phyloP scores from a whole-genome alignment of 2,113 vertebrate species.

The Blennius ocellaris region DNA sequence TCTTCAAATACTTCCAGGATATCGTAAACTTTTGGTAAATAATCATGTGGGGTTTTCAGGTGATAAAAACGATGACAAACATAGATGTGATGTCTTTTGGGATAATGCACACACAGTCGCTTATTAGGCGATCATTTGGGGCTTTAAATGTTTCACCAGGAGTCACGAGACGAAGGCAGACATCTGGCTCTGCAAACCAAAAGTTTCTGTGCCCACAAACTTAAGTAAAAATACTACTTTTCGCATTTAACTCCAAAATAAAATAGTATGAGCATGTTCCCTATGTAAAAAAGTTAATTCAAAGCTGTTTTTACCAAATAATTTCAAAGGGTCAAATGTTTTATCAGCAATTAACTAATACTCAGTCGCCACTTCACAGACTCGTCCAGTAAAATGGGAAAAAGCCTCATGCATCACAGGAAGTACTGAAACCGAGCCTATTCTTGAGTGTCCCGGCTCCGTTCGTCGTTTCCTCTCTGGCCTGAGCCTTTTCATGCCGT shows the following conservation, averaged over 20 bases:
- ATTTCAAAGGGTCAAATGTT: slow-evolving; percentile 2
- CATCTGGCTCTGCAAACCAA: too few relatives aligned
- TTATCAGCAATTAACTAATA: background rate
- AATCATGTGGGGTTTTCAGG: background rate
- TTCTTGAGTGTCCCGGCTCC: background rate
- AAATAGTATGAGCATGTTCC: background rate
- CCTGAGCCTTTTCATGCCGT: slow-evolving; percentile 9
- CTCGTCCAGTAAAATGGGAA: background rate
- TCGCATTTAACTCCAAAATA: too few relatives aligned
- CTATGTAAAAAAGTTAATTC: background rate
- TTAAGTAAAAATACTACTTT: too few relatives aligned
- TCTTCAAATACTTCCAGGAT: background rate
- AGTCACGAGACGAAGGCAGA: too few relatives aligned
- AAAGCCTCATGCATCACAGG: background rate
- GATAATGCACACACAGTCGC: too few relatives aligned
- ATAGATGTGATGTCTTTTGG: too few relatives aligned
- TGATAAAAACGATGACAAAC: too few relatives aligned
- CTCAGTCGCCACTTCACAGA: background rate
- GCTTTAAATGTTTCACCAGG: too few relatives aligned
- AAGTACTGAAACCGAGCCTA: background rate
- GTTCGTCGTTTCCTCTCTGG: background rate
- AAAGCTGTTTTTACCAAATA: background rate
- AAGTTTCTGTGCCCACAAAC: too few relatives aligned
- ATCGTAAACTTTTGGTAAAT: background rate
- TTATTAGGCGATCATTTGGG: too few relatives aligned